phyloP scores from a whole-genome alignment of 2,113 vertebrate species.

The Pluvianellus socialis region DNA sequence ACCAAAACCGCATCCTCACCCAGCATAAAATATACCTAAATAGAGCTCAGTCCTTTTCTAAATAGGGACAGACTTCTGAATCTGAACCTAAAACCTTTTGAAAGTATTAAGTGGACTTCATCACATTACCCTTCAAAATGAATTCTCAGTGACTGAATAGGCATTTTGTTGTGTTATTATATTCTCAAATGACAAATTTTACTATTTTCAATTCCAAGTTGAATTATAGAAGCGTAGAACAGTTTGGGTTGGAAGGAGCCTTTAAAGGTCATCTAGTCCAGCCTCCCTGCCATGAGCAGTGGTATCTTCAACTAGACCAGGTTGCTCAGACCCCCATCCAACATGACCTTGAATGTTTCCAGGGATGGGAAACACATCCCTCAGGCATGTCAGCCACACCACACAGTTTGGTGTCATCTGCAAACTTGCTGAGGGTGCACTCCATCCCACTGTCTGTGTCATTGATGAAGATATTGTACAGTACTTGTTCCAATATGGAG shows the following conservation, averaged over 20 bases:
- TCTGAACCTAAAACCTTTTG: neutral
- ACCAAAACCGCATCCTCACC: too few species aligned
- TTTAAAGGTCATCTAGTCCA: too few species aligned
- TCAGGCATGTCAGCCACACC: neutral
- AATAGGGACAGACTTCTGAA: neutral
- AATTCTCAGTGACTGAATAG: neutral
- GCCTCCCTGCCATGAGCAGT: too few species aligned
- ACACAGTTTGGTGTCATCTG: neutral
- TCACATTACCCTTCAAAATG: fast-evolving
- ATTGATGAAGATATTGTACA: neutral
- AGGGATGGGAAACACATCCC: too few species aligned
- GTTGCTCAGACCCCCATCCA: too few species aligned
- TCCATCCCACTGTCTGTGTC: neutral
- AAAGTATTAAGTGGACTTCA: neutral
- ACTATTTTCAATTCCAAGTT: too few species aligned
- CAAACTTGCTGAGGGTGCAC: neutral
- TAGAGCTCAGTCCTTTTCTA: neutral
- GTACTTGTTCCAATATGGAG: neutral
- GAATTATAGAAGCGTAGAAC: too few species aligned
- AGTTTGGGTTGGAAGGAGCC: too few species aligned
- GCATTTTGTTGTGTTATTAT: neutral
- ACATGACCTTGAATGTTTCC: too few species aligned
- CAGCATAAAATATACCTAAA: too few species aligned
- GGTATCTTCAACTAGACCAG: too few species aligned
- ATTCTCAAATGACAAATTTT: neutral